A percentile compares a stretch with the other conserved stretches of the same genome.
Conservation (phyloP, 2,797 vertebrate species). For the Caiman crocodilus region DNA sequence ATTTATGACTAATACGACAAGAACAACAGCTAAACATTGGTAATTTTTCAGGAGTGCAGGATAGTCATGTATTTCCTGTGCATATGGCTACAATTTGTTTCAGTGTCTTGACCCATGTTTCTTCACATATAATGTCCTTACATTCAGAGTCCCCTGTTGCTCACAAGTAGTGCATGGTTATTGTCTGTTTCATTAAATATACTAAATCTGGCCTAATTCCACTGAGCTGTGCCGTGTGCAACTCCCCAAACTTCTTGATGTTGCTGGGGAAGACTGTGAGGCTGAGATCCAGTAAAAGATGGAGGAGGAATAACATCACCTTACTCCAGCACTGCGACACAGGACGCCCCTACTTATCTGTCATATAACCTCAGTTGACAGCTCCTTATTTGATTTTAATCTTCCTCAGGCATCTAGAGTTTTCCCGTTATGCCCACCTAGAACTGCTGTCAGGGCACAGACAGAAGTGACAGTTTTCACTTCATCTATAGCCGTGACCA, state of each 20-base stretch:
- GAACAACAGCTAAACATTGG: slow-evolving; percentile 39
- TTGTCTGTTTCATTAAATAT: not conserved
- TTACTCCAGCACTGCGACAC: not conserved
- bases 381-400: slow-evolving; percentile 50
- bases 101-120: slow-evolving; percentile 19
- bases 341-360: not conserved
- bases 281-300: not conserved
- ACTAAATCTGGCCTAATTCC: not conserved
- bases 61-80: slow-evolving; percentile 36
- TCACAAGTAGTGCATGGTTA: not conserved
- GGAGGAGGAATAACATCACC: not conserved
- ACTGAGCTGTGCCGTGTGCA: not conserved
- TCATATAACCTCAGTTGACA: slow-evolving; percentile 32
- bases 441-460: no score
- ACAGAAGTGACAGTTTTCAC: no score
- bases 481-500: no score
- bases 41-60: slow-evolving; percentile 35
- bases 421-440: not conserved
- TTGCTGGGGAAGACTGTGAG: not conserved
- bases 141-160: not conserved
- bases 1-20: slow-evolving; percentile 58
- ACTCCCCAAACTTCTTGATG: not conserved
- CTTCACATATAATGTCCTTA: slow-evolving; percentile 5
- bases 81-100: slow-evolving; percentile 9
- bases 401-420: not conserved